Evolutionary conservation across 1,140 invertebrate species (phyloP).

Genomic region (Cheumatopsyche charites): DNA sequence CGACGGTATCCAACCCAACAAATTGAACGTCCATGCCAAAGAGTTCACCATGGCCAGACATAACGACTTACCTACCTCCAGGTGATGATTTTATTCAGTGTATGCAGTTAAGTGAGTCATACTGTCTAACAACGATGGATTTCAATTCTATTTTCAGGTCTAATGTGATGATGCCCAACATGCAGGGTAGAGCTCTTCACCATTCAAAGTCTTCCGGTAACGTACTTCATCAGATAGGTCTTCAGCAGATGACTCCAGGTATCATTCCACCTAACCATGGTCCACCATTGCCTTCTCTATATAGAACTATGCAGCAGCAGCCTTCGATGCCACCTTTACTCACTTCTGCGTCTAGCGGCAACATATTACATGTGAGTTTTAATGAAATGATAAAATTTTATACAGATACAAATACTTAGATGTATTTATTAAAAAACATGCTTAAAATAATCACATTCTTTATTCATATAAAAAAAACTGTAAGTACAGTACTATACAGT

Average conservation of each 20-base stretch:
- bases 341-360: constrained; percentile 69
- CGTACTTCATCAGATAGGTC: constrained; percentile 59
- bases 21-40: constrained; percentile 83
- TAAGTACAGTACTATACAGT: too few species aligned
- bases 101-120: too few species aligned
- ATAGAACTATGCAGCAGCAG: constrained; percentile 49
- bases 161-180: constrained; percentile 48
- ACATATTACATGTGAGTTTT: constrained; percentile 67
- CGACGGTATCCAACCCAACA: constrained; percentile 56
- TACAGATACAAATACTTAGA: too few species aligned
- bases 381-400: too few species aligned
- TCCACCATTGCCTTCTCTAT: constrained; percentile 48
- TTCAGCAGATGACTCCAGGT: constrained; percentile 49
- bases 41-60: constrained; percentile 79
- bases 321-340: constrained; percentile 60
- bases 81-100: constrained; percentile 56
- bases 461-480: too few species aligned
- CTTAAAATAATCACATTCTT: too few species aligned
- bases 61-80: constrained; percentile 64
- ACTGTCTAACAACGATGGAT: too few species aligned
- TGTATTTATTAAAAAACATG: too few species aligned
- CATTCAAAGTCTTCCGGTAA: constrained; percentile 69
- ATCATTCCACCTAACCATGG: constrained; percentile 37
- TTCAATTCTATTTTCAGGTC: constrained; percentile 35
- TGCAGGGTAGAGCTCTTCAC: constrained; percentile 60